Percentiles rank a stretch among this genome's conserved stretches.
These are phyloP conservation scores for Fistularia commersonii DNA, from an alignment of 2,797 vertebrate species.

Conservation along the genomic window DNA sequence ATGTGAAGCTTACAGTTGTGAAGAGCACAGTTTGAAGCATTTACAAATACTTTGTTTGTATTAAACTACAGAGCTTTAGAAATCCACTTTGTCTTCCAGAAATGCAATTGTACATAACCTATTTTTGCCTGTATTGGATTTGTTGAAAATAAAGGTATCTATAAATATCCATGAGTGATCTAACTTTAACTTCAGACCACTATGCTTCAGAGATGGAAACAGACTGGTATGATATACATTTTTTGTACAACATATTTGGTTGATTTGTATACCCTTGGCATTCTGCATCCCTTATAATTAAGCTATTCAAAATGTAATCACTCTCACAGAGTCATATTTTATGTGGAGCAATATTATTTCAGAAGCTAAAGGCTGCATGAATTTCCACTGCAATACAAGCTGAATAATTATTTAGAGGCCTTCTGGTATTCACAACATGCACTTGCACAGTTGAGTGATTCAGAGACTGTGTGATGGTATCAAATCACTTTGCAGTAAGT, in stretches of 20 bases:
- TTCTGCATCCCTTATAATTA: constrained; percentile 1
- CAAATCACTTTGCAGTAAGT: constrained; percentile 47
- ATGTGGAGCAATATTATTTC: constrained; percentile 1
- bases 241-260: neutral
- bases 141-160: too few relatives aligned
- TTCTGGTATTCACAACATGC: constrained; percentile 3
- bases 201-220: neutral
- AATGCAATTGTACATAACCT: too few relatives aligned
- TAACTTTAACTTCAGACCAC: too few relatives aligned
- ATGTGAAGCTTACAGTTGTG: too few relatives aligned
- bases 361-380: constrained; percentile 1
- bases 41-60: too few relatives aligned
- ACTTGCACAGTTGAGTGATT: constrained; percentile 17
- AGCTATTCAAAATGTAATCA: constrained; percentile 5
- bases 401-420: constrained; percentile 27
- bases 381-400: constrained; percentile 27
- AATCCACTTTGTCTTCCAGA: too few relatives aligned
- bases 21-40: too few relatives aligned
- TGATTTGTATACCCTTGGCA: constrained; percentile 4
- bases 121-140: too few relatives aligned
- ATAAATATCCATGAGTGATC: too few relatives aligned
- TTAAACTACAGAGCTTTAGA: too few relatives aligned
- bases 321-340: neutral
- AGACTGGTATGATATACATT: neutral
- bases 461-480: constrained; percentile 34